Conservation (phyloP, 1,140 invertebrate genomes). For the Penaeus japonicus region DNA sequence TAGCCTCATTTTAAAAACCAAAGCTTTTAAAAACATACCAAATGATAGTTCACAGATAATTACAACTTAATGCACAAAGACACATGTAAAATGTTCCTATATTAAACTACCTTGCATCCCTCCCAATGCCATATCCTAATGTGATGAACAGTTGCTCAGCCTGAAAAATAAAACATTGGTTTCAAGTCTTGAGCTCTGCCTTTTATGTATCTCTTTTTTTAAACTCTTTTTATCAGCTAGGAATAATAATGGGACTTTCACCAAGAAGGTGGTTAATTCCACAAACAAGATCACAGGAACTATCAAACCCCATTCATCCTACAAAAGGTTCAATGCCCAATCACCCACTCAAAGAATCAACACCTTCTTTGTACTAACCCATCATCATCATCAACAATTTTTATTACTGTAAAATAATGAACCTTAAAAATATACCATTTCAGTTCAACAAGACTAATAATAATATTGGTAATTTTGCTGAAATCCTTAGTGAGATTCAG, state of each 20-base stretch:
- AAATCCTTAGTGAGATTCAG: constrained; percentile 16
- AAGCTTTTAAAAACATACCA: constrained; percentile 8
- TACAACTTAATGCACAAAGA: constrained; percentile 44
- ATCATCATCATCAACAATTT: too few relatives aligned
- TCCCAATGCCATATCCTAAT: constrained; percentile 1
- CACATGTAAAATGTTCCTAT: constrained; percentile 21
- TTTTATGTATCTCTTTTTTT: too few relatives aligned
- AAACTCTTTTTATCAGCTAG: too few relatives aligned
- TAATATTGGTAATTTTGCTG: not conserved
- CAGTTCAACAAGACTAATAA: not conserved
- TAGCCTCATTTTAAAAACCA: constrained; percentile 42
- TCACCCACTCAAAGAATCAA: not conserved
- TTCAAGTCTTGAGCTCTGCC: not conserved
- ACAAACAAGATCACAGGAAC: not conserved
- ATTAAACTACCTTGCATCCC: constrained; percentile 33
- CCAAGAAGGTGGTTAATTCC: too few relatives aligned
- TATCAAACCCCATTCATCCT: not conserved
- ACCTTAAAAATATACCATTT: not conserved
- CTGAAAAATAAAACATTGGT: not conserved
- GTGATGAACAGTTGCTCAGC: not conserved
- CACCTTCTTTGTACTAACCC: too few relatives aligned
- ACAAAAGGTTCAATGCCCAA: not conserved
- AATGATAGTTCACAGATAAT: constrained; percentile 38
- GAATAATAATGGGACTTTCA: too few relatives aligned
- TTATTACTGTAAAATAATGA: too few relatives aligned